Base-by-base conservation (phyloP, 2,888 invertebrate species). In the Alloscopus bannaensis region DNA sequence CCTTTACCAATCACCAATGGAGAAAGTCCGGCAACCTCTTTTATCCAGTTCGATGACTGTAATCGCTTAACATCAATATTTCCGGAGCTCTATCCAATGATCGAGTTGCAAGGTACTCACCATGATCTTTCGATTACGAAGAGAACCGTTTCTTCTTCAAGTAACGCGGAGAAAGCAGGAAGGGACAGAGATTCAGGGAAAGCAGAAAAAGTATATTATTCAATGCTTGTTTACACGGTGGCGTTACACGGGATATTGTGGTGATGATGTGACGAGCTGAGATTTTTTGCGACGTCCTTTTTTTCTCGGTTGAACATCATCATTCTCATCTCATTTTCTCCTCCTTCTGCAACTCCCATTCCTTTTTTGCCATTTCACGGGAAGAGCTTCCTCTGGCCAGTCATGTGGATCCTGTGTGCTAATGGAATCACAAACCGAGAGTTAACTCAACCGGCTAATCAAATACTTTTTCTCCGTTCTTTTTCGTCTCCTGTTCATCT, bases 391-490 rank as follows among this genome's bases (percentile, higher is more conserved):
- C n/a, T n/a, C 40, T 50, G 50, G 66, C 22, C 55, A 52, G 52
- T 68, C 28, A 31, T 40, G 55, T 69, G 62, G 42, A 62, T 42
- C 42, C 57, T 20, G 40, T 64, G 55, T 76, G 73, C 82, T 80
- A 82, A 82, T 81, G 76, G 78, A 84, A 81, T 81, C 82, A 84
- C 84, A 80, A 84, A 80, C 73, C 80, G 70, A 73, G 70, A 80
- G 84, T 80, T 76, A 65, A 84, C 68, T 82, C 81, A 82, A 68
- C 72, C 82, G 84, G 64, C 79, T 84, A 84, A 84, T 84, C 84
- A 82, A 84, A 82, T 82, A 72, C 59, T 62, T 60, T 73, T 73
- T 24, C 50, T 29, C 65, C 29, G 31, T 31, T 36, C 50, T 42
- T 55, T 40, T 28, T 26, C 36, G 13, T 20, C 60, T 29, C 60